Conservation (phyloP, 2,888 invertebrate species). For the Luperina testacea region DNA sequence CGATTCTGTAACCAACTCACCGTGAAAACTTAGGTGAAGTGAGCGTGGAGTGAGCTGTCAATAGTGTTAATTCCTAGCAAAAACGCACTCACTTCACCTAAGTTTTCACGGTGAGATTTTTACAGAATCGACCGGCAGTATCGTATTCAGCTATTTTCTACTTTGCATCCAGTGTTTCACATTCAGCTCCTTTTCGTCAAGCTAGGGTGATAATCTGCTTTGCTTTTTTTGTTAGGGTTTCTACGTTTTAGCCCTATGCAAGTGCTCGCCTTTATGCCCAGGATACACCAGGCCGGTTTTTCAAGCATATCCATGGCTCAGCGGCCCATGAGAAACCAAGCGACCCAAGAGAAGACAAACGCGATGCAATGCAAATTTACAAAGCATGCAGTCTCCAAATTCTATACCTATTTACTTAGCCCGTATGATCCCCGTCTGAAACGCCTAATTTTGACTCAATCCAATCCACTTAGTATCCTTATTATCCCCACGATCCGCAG, state of each 20-base stretch:
- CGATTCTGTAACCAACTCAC: too few species aligned
- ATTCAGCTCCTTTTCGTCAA: background rate
- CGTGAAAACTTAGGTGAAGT: too few species aligned
- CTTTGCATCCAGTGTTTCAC: background rate
- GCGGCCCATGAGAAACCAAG: background rate
- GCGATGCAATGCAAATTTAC: background rate
- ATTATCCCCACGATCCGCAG: constrained; percentile 28
- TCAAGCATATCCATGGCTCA: background rate
- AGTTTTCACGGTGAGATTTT: too few species aligned
- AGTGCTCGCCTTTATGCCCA: background rate
- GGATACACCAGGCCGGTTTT: background rate
- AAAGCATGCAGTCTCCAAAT: background rate
- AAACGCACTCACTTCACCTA: too few species aligned
- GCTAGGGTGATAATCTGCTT: background rate
- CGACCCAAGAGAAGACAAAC: background rate
- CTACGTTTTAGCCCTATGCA: background rate
- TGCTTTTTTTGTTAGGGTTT: background rate
- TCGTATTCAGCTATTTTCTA: background rate
- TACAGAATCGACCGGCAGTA: too few species aligned
- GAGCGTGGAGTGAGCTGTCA: too few species aligned
- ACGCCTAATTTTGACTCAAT: constrained; percentile 9
- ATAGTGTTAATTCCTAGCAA: too few species aligned
- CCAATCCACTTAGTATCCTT: constrained; percentile 27
- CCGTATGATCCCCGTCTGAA: background rate
- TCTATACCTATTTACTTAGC: constrained; percentile 7